Base-by-base conservation (phyloP, 53 echinoderm and acorn worm genomes). In the Pentamera pediparva region DNA sequence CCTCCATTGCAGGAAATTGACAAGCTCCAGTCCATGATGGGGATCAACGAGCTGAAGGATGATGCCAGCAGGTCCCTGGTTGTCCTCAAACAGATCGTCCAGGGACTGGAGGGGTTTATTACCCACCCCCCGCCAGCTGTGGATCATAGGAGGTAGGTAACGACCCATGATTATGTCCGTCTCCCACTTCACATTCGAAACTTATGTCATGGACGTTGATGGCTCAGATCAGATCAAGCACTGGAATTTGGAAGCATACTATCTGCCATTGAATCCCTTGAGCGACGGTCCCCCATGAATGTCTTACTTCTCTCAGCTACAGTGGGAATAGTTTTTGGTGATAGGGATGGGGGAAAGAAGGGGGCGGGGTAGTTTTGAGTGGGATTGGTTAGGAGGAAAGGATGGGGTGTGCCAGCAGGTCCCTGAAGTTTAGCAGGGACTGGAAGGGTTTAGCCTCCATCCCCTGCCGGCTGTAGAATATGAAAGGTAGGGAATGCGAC, bases 1-100 rank as follows among this genome's bases (percentile, higher is more conserved):
- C 52, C 25, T 52, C 15, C 52, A 15, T 15, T 11, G 15, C 72
- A 96, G 96, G 96, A 96, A 74, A 73, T 96, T 54, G 96, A 96
- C 45, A 75, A 63, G 11, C 70, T 96, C 5, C 81, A 85, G 15
- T 82, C 82, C 12, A 81, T 84, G 43, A 61, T 94, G 64, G 85
- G 82, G 22, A 79, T 52, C 17, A 71, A 91, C 20, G 88, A 96
- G 19, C 75, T 82, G 5, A 87, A 77, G 54, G 79, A 84, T 27
- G 84, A 81, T 58, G 88, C 88, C 2, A 63, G 72, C 30, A 86
- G 79, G 41, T 85, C 80, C 15, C 38, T 89, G 63, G 62, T 61
- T 6, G 75, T 76, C 37, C 69, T 89, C 19, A 84, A 80, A 63
- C 76, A 80, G 37, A 74, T 85, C 31, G 81, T 84, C 30, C 79